Base-by-base conservation (phyloP, 2,113 vertebrate genomes). In the Saguinus midas region DNA sequence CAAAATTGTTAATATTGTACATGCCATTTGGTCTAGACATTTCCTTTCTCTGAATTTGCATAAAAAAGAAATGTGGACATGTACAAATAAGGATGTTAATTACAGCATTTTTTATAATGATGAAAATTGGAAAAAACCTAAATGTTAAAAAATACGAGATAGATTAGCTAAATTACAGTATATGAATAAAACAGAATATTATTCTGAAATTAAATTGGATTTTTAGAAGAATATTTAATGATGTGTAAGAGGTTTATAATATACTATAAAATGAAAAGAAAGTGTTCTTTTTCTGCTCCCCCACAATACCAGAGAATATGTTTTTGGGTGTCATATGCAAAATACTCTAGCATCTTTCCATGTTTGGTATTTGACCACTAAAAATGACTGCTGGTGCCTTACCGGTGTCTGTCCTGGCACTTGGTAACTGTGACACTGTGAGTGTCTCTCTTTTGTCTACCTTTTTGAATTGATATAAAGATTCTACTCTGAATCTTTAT, bases 151-250 rank as follows among this genome's bases (percentile, higher is more conserved):
- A 40, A 73, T 61, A 90, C 57, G 37, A 52, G 40, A 72, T 52
- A 57, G 10, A 78, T 25, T 70, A 23, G 1, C 32, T 57, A 78
- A 86, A 72, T 55, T 89, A 52, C 17, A 27, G 10, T 29, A 64
- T 87, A 84, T 23, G 21, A 35, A 64, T 79, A 76, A 87, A 94
- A 82, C 58, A 12, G 48, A 84, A 52, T 90, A 80, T 78, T 32
- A 84, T 57, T 91, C 64, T 94, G 87, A 92, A 95, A 64, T 83
- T 86, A 96, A 91, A 79, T 52, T 75, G 35, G 1, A 40, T 50
- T 83, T 96, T 95, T 88, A 43, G 43, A 96, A 88, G 32, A 73
- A 57, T 27, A 80, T 6, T 75, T 68, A 55, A 55, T 84, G 29
- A 23, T 18, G n/a, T 58, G 40, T 25, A 43, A 52, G 8, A 50